A percentile compares a stretch with the other conserved stretches of the same genome.
Evolutionary conservation across 2,113 vertebrate genomes (phyloP).

Genomic region (Sakesphorus luctuosus): DNA sequence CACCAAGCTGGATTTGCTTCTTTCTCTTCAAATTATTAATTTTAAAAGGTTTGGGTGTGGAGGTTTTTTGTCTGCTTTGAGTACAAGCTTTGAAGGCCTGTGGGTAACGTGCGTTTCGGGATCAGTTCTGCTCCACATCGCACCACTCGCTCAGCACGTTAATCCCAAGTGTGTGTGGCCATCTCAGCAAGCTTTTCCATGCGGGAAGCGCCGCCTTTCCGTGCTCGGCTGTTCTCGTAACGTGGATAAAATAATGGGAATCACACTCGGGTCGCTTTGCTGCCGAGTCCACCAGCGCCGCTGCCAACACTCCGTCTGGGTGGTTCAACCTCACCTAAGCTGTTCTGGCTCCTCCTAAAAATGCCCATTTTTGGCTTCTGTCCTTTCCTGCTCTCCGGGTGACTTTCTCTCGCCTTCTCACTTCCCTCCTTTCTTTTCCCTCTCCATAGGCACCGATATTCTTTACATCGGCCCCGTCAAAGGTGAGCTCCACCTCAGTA

Average conservation of each 20-base stretch:
- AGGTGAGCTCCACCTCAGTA: slow-evolving; percentile 89
- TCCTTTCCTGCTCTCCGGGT: slow-evolving; percentile 57
- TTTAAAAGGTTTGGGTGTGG: not conserved
- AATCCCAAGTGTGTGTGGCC: not conserved
- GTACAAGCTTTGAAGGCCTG: not conserved
- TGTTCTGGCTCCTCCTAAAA: not conserved
- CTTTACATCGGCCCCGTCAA: slow-evolving; percentile 99
- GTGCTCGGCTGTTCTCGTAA: not conserved
- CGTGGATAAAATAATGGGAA: not conserved
- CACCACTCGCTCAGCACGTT: slow-evolving; percentile 1
- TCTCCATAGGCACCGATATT: slow-evolving; percentile 94
- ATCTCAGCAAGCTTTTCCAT: slow-evolving; percentile 12
- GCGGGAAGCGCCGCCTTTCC: not conserved
- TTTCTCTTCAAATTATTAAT: not conserved
- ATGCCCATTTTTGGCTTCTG: slow-evolving; percentile 33
- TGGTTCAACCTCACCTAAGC: slow-evolving; percentile 4
- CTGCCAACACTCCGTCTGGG: not conserved
- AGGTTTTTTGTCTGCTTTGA: not conserved
- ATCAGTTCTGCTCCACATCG: not conserved
- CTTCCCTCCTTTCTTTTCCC: slow-evolving; percentile 81
- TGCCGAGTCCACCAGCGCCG: not conserved
- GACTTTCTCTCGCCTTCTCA: slow-evolving; percentile 79
- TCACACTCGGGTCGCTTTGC: slow-evolving; percentile 24
- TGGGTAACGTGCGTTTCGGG: not conserved
- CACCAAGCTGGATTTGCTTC: not conserved